Conservation (phyloP, 2,113 vertebrate species). For the Azemiops feae region DNA sequence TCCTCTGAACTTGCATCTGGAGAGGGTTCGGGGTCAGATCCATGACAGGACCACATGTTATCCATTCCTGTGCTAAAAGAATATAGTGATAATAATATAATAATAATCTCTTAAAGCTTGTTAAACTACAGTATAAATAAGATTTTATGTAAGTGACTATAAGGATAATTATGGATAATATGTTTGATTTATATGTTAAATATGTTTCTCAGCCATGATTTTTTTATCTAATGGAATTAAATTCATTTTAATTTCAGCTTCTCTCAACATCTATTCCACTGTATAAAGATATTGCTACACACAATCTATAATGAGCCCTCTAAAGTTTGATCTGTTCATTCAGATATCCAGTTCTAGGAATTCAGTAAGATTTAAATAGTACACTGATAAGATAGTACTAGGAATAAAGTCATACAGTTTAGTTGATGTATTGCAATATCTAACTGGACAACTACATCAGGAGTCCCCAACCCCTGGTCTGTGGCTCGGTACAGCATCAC, state of each 20-base stretch:
- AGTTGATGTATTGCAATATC: neutral
- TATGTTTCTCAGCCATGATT: neutral
- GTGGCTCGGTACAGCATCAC: neutral
- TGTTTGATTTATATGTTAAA: neutral
- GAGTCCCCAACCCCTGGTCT: neutral
- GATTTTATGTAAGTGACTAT: neutral
- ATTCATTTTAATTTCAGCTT: neutral
- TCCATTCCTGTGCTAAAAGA: neutral
- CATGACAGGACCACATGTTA: neutral
- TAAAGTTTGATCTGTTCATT: neutral
- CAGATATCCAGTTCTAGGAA: neutral
- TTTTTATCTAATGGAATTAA: neutral
- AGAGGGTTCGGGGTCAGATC: neutral
- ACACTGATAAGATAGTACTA: neutral
- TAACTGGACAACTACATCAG: neutral
- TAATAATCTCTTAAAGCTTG: neutral
- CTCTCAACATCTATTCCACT: neutral
- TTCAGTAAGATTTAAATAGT: neutral
- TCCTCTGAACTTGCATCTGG: neutral
- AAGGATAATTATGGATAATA: neutral
- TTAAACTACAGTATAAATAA: neutral
- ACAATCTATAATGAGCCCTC: neutral
- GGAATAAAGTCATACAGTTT: neutral
- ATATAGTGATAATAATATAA: neutral
- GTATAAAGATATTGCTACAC: neutral